phyloP scores from a whole-genome alignment of 2,888 invertebrate species.

The Criorhina ranunculi region DNA sequence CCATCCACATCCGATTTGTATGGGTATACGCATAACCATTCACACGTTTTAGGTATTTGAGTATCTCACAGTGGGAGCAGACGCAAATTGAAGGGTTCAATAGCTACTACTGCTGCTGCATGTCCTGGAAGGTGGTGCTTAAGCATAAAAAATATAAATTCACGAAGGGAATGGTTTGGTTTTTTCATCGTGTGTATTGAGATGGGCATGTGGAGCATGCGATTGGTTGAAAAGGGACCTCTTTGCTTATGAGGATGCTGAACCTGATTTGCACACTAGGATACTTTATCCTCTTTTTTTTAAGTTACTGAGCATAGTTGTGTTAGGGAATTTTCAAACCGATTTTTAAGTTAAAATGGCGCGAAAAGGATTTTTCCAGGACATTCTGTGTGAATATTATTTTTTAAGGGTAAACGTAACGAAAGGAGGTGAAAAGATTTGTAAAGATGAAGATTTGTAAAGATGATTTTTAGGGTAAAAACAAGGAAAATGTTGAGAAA shows the following conservation, averaged over 20 bases:
- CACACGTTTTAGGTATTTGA: slow-evolving; percentile 36
- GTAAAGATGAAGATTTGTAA: neutral
- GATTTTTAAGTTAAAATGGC: slow-evolving; percentile 52
- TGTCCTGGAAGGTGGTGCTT: slow-evolving; percentile 48
- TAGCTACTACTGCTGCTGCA: neutral
- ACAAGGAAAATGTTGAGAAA: neutral
- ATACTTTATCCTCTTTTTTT: slow-evolving; percentile 10
- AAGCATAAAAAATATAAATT: slow-evolving; percentile 48
- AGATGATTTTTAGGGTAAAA: slow-evolving; percentile 40
- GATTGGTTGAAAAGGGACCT: slow-evolving; percentile 54
- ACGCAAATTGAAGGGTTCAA: slow-evolving; percentile 75
- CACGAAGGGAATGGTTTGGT: slow-evolving; percentile 40
- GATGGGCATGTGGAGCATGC: slow-evolving; percentile 61
- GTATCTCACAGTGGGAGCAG: slow-evolving; percentile 73
- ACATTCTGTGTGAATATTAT: slow-evolving; percentile 21
- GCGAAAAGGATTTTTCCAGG: slow-evolving; percentile 32
- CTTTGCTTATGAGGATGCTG: slow-evolving; percentile 18
- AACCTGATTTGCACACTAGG: slow-evolving; percentile 64
- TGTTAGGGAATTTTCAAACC: slow-evolving; percentile 10
- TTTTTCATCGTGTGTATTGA: neutral
- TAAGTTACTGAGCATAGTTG: neutral
- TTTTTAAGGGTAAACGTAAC: slow-evolving; percentile 19
- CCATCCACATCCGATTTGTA: slow-evolving; percentile 58
- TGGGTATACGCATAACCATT: slow-evolving; percentile 46
- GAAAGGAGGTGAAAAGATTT: slow-evolving; percentile 1